phyloP scores from a whole-genome alignment of 2,797 vertebrate genomes.

The Chloroceryle amazona region DNA sequence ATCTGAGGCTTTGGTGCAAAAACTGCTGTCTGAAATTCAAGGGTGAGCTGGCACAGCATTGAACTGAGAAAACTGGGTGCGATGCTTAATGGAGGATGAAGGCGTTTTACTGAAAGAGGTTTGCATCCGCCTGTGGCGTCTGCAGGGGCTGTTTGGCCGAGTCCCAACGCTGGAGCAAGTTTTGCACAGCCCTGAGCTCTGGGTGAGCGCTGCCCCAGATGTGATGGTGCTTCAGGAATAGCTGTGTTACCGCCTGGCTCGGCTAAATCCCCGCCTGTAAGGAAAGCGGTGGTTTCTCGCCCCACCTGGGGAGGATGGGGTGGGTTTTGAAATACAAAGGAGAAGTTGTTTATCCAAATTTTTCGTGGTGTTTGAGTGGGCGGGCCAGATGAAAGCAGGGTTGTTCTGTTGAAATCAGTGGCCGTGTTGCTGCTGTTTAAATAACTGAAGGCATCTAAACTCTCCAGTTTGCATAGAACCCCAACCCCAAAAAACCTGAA shows the following conservation, averaged over 20 bases:
- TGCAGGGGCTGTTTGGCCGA: background rate
- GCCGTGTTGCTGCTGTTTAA: background rate
- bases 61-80: background rate
- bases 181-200: background rate
- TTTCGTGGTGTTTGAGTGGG: background rate
- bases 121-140: background rate
- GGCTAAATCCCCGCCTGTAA: background rate
- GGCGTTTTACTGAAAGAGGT: background rate
- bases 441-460: background rate
- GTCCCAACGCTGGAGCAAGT: fast-evolving
- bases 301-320: background rate
- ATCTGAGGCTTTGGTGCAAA: background rate
- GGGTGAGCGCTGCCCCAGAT: background rate
- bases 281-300: background rate
- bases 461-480: background rate
- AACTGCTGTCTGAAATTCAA: background rate
- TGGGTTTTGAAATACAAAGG: constrained; percentile 20
- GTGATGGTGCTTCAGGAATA: background rate
- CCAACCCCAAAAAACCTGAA: background rate
- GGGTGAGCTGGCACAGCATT: background rate
- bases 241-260: background rate
- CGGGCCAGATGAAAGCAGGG: background rate
- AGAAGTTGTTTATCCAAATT: constrained; percentile 33
- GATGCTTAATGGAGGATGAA: background rate
- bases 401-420: background rate